Base-by-base conservation (phyloP, 2,888 invertebrate species). In the Machimus atricapillus region DNA sequence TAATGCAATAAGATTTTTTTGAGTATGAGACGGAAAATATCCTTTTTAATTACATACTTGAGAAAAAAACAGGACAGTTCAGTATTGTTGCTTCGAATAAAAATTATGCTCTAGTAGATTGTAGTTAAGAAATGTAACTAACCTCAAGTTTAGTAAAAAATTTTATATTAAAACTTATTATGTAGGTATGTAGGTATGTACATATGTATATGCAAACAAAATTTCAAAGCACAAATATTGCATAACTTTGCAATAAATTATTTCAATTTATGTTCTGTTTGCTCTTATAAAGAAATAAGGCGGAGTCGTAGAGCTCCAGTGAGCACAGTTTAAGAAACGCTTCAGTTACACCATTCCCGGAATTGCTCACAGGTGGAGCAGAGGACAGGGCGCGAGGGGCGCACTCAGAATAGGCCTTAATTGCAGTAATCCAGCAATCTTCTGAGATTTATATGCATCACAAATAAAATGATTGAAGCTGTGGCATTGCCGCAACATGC, bases 361-460 rank as follows among this genome's bases (percentile, higher is more conserved):
- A 19, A 14, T 79, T 43, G 12, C 43, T 27, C 14, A 43, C 23
- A 46, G 14, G 19, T 6, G 16, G n/a, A 52, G 52, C 12, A n/a
- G 37, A 31, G 31, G 56, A 37, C 27, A n/a, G 23, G 8, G 27
- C 34, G n/a, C 12, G 16, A 27, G 34, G 34, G 81, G 40, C 4
- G 5, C 56, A n/a, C n/a, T 27, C 34, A 81, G 52, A 81, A 81
- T 56, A 52, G 56, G 56, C 27, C 81, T 81, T 56, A 81, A 81
- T 81, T 81, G 81, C 56, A 81, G 52, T 56, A 81, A 81, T 81
- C 52, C 79, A 34, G 52, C 79, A 46, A 52, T 56, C 56, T 81
- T 81, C 56, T 34, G 56, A 81, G 81, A 81, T 81, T 81, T 81
- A 81, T 81, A 56, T 56, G 52, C 81, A 56, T 56, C 16, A 31